Conservation (phyloP, 2,888 invertebrate genomes). For the Aleiodes testaceus region DNA sequence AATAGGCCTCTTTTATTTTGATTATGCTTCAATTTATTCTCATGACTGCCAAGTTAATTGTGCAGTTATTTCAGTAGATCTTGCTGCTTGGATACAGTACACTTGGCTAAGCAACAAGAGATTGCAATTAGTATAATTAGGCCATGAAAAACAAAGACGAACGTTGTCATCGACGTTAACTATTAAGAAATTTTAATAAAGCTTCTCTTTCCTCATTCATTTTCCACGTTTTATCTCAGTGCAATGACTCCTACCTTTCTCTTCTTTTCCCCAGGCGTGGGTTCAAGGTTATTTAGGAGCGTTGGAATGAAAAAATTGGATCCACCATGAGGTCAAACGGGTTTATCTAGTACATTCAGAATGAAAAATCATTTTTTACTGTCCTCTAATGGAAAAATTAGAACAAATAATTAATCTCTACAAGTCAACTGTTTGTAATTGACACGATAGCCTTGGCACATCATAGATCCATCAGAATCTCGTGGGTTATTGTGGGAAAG, state of each 20-base stretch:
- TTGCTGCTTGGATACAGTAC: not conserved
- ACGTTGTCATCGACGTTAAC: constrained; percentile 32
- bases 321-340: too few species aligned
- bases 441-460: too few species aligned
- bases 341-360: not conserved
- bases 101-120: constrained; percentile 36
- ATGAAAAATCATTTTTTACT: not conserved
- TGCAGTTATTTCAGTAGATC: not conserved
- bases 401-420: too few species aligned
- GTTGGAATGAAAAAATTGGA: not conserved
- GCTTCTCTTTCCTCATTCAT: not conserved
- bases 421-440: too few species aligned
- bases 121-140: constrained; percentile 51
- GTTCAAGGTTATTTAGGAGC: constrained; percentile 18
- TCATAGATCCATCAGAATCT: too few species aligned
- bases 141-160: constrained; percentile 48
- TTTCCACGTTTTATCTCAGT: constrained; percentile 2
- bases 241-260: not conserved
- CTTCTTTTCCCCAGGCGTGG: constrained; percentile 1
- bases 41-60: not conserved
- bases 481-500: too few species aligned
- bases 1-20: not conserved
- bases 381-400: too few species aligned
- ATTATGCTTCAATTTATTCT: not conserved
- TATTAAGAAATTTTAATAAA: not conserved